phyloP scores from a whole-genome alignment of 2,113 vertebrate genomes.

The Calyptomena viridis region DNA sequence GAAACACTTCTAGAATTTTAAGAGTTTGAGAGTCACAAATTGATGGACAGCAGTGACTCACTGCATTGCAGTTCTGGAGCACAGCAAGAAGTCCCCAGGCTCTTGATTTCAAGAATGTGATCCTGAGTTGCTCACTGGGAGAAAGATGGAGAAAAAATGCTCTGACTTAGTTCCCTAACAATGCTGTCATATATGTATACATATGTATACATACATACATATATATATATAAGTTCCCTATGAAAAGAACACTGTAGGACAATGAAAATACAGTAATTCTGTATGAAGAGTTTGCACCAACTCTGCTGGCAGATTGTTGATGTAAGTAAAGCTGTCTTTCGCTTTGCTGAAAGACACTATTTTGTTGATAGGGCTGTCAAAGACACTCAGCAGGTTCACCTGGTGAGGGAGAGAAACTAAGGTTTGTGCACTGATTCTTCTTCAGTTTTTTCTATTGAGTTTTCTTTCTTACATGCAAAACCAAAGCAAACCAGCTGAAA shows the following conservation, averaged over 20 bases:
- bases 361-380: not conserved
- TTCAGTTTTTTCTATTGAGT: not conserved
- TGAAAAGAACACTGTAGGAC: not conserved
- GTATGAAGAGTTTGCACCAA: not conserved
- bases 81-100: not conserved
- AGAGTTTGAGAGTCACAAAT: not conserved
- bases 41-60: not conserved
- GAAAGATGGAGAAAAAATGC: not conserved
- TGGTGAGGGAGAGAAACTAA: not conserved
- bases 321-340: not conserved
- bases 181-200: not conserved
- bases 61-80: not conserved
- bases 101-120: not conserved
- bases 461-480: not conserved
- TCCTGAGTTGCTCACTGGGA: not conserved
- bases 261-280: not conserved
- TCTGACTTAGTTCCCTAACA: not conserved
- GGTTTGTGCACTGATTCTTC: not conserved
- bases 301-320: not conserved
- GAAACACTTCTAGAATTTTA: slow-evolving; percentile 22
- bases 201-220: fast-evolving
- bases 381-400: not conserved
- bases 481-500: not conserved
- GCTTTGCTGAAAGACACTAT: not conserved
- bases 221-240: not conserved